These are phyloP conservation scores for Leptobrachium ailaonicum DNA, from an alignment of 2,113 vertebrate species.

Conservation along the genomic window DNA sequence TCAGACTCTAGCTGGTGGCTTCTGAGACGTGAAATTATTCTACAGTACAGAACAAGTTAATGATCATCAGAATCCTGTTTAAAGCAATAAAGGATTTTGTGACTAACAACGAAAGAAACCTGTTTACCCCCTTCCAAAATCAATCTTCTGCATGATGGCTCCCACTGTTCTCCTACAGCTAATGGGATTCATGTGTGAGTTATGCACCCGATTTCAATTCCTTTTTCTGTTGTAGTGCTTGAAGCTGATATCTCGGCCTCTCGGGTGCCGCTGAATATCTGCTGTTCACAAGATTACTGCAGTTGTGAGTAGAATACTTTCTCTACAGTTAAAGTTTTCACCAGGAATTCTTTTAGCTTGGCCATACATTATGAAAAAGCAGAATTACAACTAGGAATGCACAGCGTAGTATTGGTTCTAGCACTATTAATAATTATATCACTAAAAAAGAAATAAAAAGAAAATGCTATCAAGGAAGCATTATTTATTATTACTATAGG, in stretches of 20 bases:
- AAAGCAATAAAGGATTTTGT: neutral
- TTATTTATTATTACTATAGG: too few relatives aligned
- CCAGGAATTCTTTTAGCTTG: neutral
- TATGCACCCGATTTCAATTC: constrained; percentile 5
- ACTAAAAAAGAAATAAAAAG: too few relatives aligned
- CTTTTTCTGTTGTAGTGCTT: neutral
- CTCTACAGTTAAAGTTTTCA: constrained; percentile 19
- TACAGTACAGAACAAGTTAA: neutral
- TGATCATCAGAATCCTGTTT: neutral
- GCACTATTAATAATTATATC: too few relatives aligned
- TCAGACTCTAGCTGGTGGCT: too few relatives aligned
- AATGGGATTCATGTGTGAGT: constrained; percentile 1
- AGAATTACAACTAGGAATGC: neutral
- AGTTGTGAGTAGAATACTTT: constrained; percentile 33
- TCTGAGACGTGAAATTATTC: neutral
- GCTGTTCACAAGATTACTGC: neutral
- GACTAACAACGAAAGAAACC: neutral
- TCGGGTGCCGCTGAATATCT: constrained; percentile 12
- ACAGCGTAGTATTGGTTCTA: too few relatives aligned
- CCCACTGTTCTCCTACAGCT: constrained; percentile 1
- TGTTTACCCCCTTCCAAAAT: neutral
- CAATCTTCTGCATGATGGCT: neutral
- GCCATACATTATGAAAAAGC: neutral
- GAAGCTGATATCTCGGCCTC: constrained; percentile 4
- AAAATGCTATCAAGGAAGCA: too few relatives aligned